Base-by-base conservation (phyloP, 1,140 invertebrate genomes). In the Yoshiicerus persimilis region DNA sequence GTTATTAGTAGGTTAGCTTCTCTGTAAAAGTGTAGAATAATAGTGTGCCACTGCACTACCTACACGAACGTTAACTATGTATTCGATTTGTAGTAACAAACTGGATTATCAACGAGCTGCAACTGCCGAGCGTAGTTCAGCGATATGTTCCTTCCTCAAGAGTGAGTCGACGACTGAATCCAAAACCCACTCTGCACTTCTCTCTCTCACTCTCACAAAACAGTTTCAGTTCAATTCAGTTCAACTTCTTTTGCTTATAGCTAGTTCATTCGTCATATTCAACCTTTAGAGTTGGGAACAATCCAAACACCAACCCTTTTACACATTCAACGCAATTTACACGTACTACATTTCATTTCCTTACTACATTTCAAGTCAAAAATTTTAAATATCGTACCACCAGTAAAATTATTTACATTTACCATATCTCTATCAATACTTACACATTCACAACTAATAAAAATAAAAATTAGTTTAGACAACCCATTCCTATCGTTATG, bases 151-250 rank as follows among this genome's bases (percentile, higher is more conserved):
- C 32, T 80, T 80, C 75, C 36, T 36, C 75, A 36, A 80, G 16
- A 80, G 75, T 38, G 75, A 80, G 75, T 80, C 75, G 75, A 80
- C 32, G 75, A 80, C 75, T 80, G 34, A 80, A 80, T 32, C 16
- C 75, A 34, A 16, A n/a, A 6, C 27, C n/a, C 27, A 34, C 27
- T 20, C 30, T 4, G n/a, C 27, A 36, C 27, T 10, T 36, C n/a
- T 80, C 75, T 80, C 75, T 80, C 34, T 80, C 75, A 11, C 32
- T 80, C 34, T 36, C 27, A 77, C 27, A 77, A 27, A 66, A 20
- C 70, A 80, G 11, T 10, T 36, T 77, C 32, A 77, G 41, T 47
- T 47, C 41, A 47, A 20, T 11, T 56, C 47, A 56, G 47, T 56
- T 56, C 47, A 56, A 56, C 16, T 56, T n/a, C 47, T 56, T 47